Evolutionary conservation across 1,140 invertebrate species (phyloP), one percentile per base, ranked within the genome.

Genomic region (Lepidurus arcticus): DNA sequence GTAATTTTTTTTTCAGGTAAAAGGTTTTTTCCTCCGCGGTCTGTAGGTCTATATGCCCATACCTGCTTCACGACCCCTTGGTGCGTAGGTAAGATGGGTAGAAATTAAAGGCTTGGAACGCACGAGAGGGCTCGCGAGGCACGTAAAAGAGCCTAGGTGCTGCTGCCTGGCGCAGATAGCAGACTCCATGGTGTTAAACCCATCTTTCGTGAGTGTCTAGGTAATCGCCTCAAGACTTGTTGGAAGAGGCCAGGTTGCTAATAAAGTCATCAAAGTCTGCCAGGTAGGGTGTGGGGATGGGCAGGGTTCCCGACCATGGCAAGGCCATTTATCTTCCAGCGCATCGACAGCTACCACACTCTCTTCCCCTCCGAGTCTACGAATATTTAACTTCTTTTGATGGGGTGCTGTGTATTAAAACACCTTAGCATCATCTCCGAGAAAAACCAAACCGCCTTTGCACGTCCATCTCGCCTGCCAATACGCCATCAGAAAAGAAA

Each of bases 171-270:
- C 53, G 53, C 53, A 65, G 53, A 65, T 65, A 65, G 53, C 53
- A 65, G 53, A 65, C 53, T 65, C 53, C 53, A 65, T 65, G 53
- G 53, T 65, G 53, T 21, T 65, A 65, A 65, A 65, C 53, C 53
- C 53, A 65, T 65, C 53, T 65, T 65, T 65, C 53, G 53, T 65
- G 53, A 65, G 53, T 65, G 53, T 65, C 53, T 65, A 65, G 21
- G 53, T 65, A 65, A 65, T 65, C 53, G 53, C 53, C 53, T 16
- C 13, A 21, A 65, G 53, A 65, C 53, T 65, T 65, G 53, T 65
- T 65, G 53, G 53, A 65, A 65, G 53, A 65, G 53, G 53, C 53
- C 53, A 65, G 53, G 53, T 65, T 65, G 53, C 53, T 65, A 65
- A 65, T 65, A 65, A 65, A 65, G 53, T 21, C 53, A 65, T 65